Conservation (phyloP, 2,113 vertebrate species). For the Chaetura pelagica region DNA sequence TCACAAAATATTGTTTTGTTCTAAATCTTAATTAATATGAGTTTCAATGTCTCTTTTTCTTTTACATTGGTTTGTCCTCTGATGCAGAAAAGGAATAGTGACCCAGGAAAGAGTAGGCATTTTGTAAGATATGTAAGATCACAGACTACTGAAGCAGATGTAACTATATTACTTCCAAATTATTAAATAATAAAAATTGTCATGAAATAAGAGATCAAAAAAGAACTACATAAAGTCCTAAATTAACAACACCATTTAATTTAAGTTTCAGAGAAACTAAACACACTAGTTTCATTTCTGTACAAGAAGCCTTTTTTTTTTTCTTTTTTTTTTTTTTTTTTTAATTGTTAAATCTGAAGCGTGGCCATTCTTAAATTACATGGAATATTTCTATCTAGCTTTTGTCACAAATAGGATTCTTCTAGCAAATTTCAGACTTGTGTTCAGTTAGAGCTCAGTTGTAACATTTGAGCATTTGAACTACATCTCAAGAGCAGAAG, state of each 20-base stretch:
- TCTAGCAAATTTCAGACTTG: not conserved
- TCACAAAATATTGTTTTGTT: not conserved
- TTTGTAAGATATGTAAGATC: not conserved
- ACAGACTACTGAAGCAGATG: not conserved
- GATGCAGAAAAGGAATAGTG: not conserved
- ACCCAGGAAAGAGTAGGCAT: not conserved
- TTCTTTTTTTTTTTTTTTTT: not conserved
- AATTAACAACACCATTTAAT: not conserved
- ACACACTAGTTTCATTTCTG: not conserved
- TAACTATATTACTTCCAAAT: not conserved
- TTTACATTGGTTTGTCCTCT: not conserved
- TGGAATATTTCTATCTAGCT: not conserved
- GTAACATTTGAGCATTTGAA: not conserved
- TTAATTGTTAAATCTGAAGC: not conserved
- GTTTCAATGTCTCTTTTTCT: not conserved
- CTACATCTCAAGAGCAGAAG: not conserved
- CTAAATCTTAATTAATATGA: not conserved
- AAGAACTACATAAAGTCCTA: not conserved
- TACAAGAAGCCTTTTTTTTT: not conserved
- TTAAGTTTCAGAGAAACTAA: not conserved
- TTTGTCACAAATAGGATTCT: not conserved
- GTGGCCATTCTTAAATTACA: not conserved
- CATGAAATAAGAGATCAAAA: not conserved
- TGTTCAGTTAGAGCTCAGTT: not conserved
- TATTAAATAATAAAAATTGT: not conserved